Percentiles rank a stretch among this genome's conserved stretches.
Conservation (phyloP, 2,113 vertebrate genomes). For the Thamnophis sirtalis region DNA sequence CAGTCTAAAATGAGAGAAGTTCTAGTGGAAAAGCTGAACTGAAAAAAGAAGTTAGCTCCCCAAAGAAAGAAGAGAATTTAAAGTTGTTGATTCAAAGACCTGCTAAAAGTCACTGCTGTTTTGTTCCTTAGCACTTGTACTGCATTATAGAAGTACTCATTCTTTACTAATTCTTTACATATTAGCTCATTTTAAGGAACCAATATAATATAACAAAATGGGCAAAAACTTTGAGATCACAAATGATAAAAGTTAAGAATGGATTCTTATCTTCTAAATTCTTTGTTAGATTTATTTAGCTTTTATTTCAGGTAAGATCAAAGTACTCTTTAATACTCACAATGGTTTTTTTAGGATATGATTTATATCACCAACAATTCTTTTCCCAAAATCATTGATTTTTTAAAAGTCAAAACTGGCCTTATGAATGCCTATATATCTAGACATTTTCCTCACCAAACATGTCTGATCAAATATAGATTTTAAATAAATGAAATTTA, state of each 20-base stretch:
- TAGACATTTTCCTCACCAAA: neutral
- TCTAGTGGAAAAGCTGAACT: neutral
- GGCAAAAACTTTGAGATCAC: neutral
- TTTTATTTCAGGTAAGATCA: slow-evolving; percentile 1
- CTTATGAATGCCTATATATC: neutral
- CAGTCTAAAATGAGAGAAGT: neutral
- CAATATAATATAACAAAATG: neutral
- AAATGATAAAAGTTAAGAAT: neutral
- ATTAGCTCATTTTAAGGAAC: neutral
- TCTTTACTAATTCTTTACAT: neutral
- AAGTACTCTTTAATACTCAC: neutral
- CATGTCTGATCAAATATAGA: neutral
- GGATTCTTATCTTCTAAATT: neutral
- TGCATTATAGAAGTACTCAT: neutral
- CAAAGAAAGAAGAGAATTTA: neutral
- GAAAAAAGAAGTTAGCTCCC: neutral
- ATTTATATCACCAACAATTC: neutral
- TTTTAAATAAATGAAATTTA: neutral
- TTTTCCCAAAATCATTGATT: neutral
- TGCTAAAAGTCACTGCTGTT: neutral
- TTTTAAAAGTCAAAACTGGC: neutral
- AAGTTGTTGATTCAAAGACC: neutral
- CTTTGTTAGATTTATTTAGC: neutral
- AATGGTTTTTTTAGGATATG: neutral
- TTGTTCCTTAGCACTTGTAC: neutral